phyloP scores from a whole-genome alignment of 1,140 invertebrate genomes.

The Cyphomyrmex costatus region DNA sequence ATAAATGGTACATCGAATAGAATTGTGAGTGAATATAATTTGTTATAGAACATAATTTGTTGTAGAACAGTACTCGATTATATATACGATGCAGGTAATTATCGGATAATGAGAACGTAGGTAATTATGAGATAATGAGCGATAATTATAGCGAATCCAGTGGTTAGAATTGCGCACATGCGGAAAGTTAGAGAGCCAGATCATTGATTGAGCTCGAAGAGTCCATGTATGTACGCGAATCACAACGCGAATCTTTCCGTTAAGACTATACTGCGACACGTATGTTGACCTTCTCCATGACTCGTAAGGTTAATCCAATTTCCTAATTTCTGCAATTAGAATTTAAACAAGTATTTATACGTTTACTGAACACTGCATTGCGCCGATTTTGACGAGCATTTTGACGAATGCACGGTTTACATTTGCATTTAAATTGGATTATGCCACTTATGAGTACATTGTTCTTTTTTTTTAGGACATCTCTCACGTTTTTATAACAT shows the following conservation, averaged over 20 bases:
- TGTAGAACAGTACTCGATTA: neutral
- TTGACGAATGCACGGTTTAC: neutral
- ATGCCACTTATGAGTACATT: neutral
- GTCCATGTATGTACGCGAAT: neutral
- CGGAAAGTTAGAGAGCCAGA: slow-evolving; percentile 5
- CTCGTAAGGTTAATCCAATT: slow-evolving; percentile 78
- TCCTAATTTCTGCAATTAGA: slow-evolving; percentile 78
- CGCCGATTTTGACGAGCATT: no score
- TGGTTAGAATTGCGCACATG: neutral
- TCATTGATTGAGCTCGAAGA: slow-evolving; percentile 10
- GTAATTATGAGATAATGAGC: slow-evolving; percentile 26
- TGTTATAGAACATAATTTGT: neutral
- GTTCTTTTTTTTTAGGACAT: neutral
- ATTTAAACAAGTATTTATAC: slow-evolving; percentile 49
- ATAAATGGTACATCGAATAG: neutral
- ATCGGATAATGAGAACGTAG: neutral
- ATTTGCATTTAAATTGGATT: slow-evolving; percentile 29
- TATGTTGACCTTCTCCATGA: slow-evolving; percentile 34
- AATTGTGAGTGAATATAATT: neutral
- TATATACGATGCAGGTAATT: slow-evolving; percentile 18
- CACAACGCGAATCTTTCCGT: neutral
- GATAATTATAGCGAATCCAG: neutral
- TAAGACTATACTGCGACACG: neutral
- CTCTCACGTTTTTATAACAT: neutral
- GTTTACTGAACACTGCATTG: neutral